Base-by-base conservation (phyloP, 2,113 vertebrate genomes). In the Microtus richardsoni region DNA sequence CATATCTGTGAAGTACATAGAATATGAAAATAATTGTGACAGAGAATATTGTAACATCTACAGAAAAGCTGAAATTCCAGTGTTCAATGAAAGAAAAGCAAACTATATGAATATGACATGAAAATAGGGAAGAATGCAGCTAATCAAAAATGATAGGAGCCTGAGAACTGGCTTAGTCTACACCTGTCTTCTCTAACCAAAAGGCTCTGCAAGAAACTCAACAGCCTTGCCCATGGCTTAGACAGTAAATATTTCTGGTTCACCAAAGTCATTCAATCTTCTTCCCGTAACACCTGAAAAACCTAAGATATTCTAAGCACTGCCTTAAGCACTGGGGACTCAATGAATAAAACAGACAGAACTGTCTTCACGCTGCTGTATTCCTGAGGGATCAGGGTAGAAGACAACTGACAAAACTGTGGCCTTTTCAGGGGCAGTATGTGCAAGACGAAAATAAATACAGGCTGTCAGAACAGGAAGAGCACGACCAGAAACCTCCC, bases 191-290 rank as follows among this genome's bases (percentile, higher is more conserved):
- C n/a, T 83, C n/a, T 33, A 94, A 82, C 33, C 49, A 84, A 79
- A 92, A 95, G 54, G 58, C 62, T 88, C 92, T 77, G 75, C 86
- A 66, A 26, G 92, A 77, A 92, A 75, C 17, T 83, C 74, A 84
- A 64, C 16, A 84, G 75, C 54, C 62, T 84, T 93, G 73, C 26
- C 49, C 22, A 66, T 11, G 39, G 58, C 13, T 88, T 14, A 93
- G 84, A 75, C 36, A 77, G 64, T 89, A 79, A 79, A 86, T 39
- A 71, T 41, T 64, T 79, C 26, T 78, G 52, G 52, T 85, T 94
- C 79, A 85, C 44, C 71, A 62, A 89, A 77, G 58, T 49, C 54
- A 62, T n/a, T 78, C 49, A 86, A 44, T 49, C n/a, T 70, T 75
- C 66, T 60, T 47, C 66, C 52, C 3, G 70, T 52, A 88, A 90